Conservation (phyloP, 2,797 vertebrate species). For the Parauchenoglanis punctatus region DNA sequence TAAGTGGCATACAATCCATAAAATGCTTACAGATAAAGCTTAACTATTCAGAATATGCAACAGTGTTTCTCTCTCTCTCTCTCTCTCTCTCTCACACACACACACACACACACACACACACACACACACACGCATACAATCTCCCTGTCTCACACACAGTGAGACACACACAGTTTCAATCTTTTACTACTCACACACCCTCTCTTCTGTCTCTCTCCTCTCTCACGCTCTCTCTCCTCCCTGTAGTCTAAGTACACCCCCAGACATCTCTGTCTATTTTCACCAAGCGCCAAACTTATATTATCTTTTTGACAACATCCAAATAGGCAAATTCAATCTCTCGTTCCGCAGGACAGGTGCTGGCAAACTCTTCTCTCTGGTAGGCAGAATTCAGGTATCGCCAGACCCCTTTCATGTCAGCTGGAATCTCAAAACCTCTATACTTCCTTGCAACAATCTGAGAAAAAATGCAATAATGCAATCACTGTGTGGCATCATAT, state of each 20-base stretch:
- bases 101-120: neutral
- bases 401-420: slow-evolving; percentile 88
- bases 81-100: no score
- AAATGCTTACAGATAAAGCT: neutral
- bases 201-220: no score
- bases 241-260: neutral
- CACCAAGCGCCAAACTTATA: slow-evolving; percentile 49
- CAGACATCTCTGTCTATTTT: neutral
- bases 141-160: neutral
- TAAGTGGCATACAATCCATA: neutral
- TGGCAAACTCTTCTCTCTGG: slow-evolving; percentile 88
- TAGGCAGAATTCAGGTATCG: slow-evolving; percentile 88
- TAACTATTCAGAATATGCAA: neutral
- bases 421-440: slow-evolving; percentile 87
- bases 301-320: slow-evolving; percentile 73
- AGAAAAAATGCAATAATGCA: slow-evolving; percentile 14
- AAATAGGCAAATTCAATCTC: slow-evolving; percentile 85
- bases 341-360: slow-evolving; percentile 87
- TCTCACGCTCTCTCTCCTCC: neutral
- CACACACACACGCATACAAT: neutral
- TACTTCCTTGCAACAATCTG: slow-evolving; percentile 92
- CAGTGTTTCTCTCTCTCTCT: neutral
- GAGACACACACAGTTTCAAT: neutral
- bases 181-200: neutral
- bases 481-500: neutral